Evolutionary conservation across 1,140 invertebrate genomes (phyloP), one percentile per base, ranked within the genome.

Genomic region (Coelopa frigida): DNA sequence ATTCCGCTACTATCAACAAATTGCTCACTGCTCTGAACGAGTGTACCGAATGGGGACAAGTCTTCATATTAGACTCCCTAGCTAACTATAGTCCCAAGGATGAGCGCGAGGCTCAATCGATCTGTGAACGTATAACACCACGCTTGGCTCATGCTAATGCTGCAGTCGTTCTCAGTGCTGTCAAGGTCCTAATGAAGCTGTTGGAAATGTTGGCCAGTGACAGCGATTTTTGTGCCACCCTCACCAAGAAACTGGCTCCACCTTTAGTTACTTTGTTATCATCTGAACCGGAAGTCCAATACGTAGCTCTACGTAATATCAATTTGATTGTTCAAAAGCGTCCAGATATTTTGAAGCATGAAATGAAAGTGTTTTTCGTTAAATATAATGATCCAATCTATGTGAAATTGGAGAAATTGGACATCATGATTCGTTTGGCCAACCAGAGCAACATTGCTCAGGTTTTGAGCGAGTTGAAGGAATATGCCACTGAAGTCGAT

Each of bases 331-430:
- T 99, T 15, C 97, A 99, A 71, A 99, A 99, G 70, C 79, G 96
- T 43, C 92, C 94, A 0, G 96, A 99, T 51, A 98, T 99, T 53
- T 71, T 99, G n/a, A 99, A 99, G 68, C 94, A 99, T 61, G 97
- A 99, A 73, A 99, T 99, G 95, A 99, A 99, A 77, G 96, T 85
- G 22, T 99, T 99, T 74, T 99, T 99, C 70, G 97, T 99, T 12
- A 99, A 99, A 62, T 99, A 99, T 73, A 99, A 99, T 70, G 97
- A 99, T 76, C 97, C 97, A 7, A 99, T 99, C 68, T 99, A 99
- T 72, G 96, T 99, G 4, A 99, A 99, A 72, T 76, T 99, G 40
- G 97, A 99, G 71, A 99, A 99, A 70, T 67, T 99, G 58, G 97
- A 99, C 67, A 99, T 99, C 41, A 99, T 99, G 96, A 99, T 99